Evolutionary conservation across 2,888 invertebrate genomes (phyloP), one percentile per base, ranked within the genome.

Genomic region (Idaea straminata): DNA sequence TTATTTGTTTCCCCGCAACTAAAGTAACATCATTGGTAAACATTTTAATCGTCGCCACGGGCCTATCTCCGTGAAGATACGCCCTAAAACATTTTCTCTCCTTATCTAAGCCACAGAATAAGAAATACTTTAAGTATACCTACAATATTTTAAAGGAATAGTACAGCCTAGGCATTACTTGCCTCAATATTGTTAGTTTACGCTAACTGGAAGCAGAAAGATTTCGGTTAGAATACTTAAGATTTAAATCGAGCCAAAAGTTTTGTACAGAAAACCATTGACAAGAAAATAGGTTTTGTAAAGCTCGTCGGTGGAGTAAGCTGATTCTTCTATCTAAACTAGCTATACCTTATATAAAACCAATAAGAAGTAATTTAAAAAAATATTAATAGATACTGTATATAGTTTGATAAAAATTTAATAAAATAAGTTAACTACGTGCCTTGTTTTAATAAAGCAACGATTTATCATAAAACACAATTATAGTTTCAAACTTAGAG

Each of bases 401-500:
- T 10, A 47, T 7, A 47, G 47, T 47, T 47, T 7, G 10, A 47
- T 13, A 47, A 4, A 47, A 47, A 15, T 58, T 59, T 38, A 63
- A 60, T 63, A 36, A 25, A 63, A 59, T 63, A 16, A 47, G 47
- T 63, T 58, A 58, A n/a, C 58, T 15, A 25, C n/a, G 38, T n/a
- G 47, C 60, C 38, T 15, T 16, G 7, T 16, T 16, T 16, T 63
- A 63, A 59, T 61, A 57, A 64, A 61, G 57, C 64, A 61, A 25
- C 59, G 57, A 57, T 59, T 61, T 59, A 65, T 15, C 38, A 62
- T 65, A 69, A 66, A 68, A 69, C 64, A 69, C 62, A 65, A 67
- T 63, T 38, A 66, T 69, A 66, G 64, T 62, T 66, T 57, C 35
- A 15, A 72, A 65, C 66, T 66, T 69, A 71, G 70, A 72, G 71